phyloP scores from a whole-genome alignment of 2,888 invertebrate genomes.

The Rhorus exstirpatorius region DNA sequence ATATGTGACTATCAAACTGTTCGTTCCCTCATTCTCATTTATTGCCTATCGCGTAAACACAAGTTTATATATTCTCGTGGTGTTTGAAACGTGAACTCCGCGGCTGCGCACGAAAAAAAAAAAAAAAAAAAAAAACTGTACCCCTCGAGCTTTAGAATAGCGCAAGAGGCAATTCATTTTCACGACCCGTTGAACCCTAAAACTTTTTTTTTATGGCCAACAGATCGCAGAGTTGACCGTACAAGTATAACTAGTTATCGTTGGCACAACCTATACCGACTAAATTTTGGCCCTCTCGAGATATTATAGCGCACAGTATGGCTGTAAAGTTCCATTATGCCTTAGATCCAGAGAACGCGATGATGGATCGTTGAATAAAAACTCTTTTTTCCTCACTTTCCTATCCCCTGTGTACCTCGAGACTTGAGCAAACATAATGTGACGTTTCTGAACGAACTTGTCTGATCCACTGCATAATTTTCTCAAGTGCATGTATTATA shows the following conservation, averaged over 20 bases:
- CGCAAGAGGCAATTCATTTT: slow-evolving; percentile 52
- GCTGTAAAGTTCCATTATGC: slow-evolving; percentile 10
- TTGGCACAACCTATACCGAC: slow-evolving; percentile 9
- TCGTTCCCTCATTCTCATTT: neutral
- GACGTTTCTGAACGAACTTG: no score
- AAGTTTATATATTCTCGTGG: neutral
- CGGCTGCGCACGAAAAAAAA: neutral
- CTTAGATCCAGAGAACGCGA: slow-evolving; percentile 41
- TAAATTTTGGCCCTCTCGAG: neutral
- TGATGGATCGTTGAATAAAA: slow-evolving; percentile 76
- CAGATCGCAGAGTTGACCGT: slow-evolving; percentile 23
- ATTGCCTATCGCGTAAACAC: neutral
- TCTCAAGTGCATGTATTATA: no score
- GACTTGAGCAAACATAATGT: no score
- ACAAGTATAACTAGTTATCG: neutral
- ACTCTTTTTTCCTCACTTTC: slow-evolving; percentile 68
- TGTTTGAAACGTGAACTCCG: neutral
- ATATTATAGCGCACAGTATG: neutral
- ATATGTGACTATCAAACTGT: neutral
- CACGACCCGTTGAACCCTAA: slow-evolving; percentile 56
- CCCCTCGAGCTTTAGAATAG: neutral
- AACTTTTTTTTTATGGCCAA: slow-evolving; percentile 50
- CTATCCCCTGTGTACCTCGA: neutral
- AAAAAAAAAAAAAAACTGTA: neutral
- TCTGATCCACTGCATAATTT: no score